A percentile compares a stretch with the other conserved stretches of the same genome.
These are phyloP conservation scores for Calonectris borealis DNA, from an alignment of 2,113 vertebrate species.

Conservation along the genomic window DNA sequence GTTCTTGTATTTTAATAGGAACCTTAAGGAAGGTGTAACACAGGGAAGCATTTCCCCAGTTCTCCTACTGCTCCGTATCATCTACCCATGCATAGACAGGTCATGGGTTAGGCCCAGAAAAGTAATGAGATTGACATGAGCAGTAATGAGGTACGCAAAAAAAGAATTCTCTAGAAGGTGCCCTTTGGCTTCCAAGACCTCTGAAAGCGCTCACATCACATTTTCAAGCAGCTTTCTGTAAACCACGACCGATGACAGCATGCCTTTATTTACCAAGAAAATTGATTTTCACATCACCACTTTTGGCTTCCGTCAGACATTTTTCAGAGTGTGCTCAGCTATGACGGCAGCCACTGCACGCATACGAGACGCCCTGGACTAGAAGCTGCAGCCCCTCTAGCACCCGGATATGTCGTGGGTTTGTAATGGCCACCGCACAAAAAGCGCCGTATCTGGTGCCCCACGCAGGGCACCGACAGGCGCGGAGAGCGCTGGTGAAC, in stretches of 20 bases:
- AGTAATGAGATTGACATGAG: neutral
- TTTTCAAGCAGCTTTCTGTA: neutral
- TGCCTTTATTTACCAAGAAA: neutral
- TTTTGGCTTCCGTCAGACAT: neutral
- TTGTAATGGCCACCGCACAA: accelerated
- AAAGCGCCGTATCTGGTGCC: accelerated
- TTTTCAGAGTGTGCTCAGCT: neutral
- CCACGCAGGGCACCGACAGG: accelerated
- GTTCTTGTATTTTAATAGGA: neutral
- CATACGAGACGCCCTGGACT: accelerated
- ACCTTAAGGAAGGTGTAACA: neutral
- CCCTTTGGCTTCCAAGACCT: neutral
- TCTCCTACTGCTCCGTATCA: neutral
- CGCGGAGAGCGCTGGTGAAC: accelerated
- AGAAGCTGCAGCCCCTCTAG: neutral
- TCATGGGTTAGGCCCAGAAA: neutral
- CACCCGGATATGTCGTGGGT: accelerated
- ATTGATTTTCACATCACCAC: neutral
- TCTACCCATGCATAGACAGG: neutral
- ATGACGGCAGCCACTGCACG: accelerated
- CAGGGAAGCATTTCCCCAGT: neutral
- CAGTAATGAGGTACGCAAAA: accelerated
- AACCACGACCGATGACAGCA: accelerated
- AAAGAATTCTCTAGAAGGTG: neutral
- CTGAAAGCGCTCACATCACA: neutral